phyloP scores from a whole-genome alignment of 2,888 invertebrate genomes.

The Chrysolina oricalcia region DNA sequence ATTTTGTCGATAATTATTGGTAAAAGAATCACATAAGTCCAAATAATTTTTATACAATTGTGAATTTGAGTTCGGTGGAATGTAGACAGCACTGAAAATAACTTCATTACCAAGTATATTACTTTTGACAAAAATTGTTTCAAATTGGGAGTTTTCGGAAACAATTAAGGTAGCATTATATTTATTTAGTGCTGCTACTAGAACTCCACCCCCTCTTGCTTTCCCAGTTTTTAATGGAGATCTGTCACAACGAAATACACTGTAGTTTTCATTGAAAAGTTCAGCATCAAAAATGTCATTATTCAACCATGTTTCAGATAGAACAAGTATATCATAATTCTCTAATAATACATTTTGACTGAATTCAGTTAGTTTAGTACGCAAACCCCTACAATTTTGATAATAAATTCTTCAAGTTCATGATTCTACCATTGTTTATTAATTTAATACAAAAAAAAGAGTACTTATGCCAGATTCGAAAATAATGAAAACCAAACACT shows the following conservation, averaged over 20 bases:
- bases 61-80: too few species aligned
- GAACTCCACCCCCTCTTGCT: too few species aligned
- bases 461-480: neutral
- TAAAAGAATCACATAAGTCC: too few species aligned
- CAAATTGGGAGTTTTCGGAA: conserved; percentile 12
- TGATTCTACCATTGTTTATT: neutral
- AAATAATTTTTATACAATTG: too few species aligned
- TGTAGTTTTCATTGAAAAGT: conserved; percentile 10
- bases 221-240: too few species aligned
- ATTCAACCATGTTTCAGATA: conserved; percentile 14
- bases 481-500: neutral
- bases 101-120: conserved; percentile 1
- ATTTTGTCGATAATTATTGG: too few species aligned
- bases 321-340: neutral
- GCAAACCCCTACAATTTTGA: too few species aligned
- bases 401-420: neutral
- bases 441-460: conserved; percentile 4
- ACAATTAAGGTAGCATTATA: too few species aligned
- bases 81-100: too few species aligned
- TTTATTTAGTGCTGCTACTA: too few species aligned
- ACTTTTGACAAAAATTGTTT: conserved; percentile 8
- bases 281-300: neutral
- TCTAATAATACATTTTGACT: conserved; percentile 7
- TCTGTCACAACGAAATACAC: too few species aligned
- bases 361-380: conserved; percentile 7